Base-by-base conservation (phyloP, 1,140 invertebrate genomes). In the Marisa cornuarietis region DNA sequence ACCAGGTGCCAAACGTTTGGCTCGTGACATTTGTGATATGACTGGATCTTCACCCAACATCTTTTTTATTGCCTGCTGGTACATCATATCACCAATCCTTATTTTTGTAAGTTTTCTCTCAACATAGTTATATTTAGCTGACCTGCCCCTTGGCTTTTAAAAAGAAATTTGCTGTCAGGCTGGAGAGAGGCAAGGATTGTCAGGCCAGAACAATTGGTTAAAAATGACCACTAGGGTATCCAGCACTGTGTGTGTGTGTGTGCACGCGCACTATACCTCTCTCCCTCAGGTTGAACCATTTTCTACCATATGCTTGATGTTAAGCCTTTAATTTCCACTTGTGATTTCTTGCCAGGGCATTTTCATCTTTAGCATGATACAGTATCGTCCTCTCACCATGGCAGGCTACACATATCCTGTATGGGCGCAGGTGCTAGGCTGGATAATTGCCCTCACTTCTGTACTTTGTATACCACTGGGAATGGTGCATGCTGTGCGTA, bases 391-490 rank as follows among this genome's bases (percentile, higher is more conserved):
- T 49, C 95, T 96, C 4, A 95, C 94, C 69, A 96, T 96, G 87
- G 94, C 94, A 82, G 94, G 94, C 14, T 96, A 97, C 85, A 91
- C 92, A 31, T 98, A 96, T 90, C 96, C 96, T 0, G 89, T 90
- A 76, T 97, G 96, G 96, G 96, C 96, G 14, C 94, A 96, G 86
- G 94, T 92, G 8, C 90, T 97, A 24, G 96, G 96, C n/a, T 97
- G 96, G 96, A 92, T 93, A 78, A 95, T 97, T 78, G 94, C 96
- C 10, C 94, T 94, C 13, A 90, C 95, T 22, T 96, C 96, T 6
- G 92, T 97, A 54, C 88, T 95, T n/a, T 96, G 95, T 87, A 96
- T 98, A 89, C 96, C 96, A 22, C 93, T 94, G 71, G 95, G 95
- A 86, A 96, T 96, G 71, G 88, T 96, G 22, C 93, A 95, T 76